Base-by-base conservation (phyloP, 2,797 vertebrate genomes). In the Pristis pectinata region DNA sequence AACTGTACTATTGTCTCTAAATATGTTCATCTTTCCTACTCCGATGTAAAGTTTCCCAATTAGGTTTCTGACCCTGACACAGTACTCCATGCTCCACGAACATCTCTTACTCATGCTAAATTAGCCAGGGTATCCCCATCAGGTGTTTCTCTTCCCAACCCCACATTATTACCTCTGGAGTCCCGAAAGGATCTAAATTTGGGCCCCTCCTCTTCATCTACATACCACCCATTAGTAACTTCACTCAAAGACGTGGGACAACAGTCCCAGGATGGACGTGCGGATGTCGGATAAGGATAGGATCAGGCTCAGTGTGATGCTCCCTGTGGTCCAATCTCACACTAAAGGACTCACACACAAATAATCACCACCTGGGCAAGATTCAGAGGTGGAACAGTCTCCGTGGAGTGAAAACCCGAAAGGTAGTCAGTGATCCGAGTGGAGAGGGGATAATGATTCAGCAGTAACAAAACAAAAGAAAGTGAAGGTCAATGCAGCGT, bases 391-490 rank as follows among this genome's bases (percentile, higher is more conserved):
- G 17, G 74, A 34, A 8, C 30, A 30, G n/a, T 79, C 13, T n/a
- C n/a, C 6, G 13, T 89, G 53, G 27, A 61, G 30, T 30, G 13
- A 87, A 87, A 83, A 56, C 44, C 80, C 22, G 83, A 53, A 49
- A 49, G 41, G 80, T 44, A 44, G 79, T 82, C 79, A 27, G 24
- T 4, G 56, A 30, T 80, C 56, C 13, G 41, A 94, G 41, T 17
- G 10, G 70, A 49, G 34, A 61, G 67, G 37, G n/a, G 37, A 41
- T 30, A 44, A 34, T 9, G 93, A 59, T 53, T 72, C 2, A 49
- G 95, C n/a, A 91, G 2, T 94, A 95, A 95, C 74, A 76, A 61
- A 17, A 19, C 92, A 72, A 64, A 44, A 93, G 79, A 95, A 24
- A 85, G 34, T 61, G 34, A 64, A 5, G 53, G 13, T 64, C 17